Evolutionary conservation across 1,140 invertebrate genomes (phyloP).

Genomic region (Polyergus mexicanus): DNA sequence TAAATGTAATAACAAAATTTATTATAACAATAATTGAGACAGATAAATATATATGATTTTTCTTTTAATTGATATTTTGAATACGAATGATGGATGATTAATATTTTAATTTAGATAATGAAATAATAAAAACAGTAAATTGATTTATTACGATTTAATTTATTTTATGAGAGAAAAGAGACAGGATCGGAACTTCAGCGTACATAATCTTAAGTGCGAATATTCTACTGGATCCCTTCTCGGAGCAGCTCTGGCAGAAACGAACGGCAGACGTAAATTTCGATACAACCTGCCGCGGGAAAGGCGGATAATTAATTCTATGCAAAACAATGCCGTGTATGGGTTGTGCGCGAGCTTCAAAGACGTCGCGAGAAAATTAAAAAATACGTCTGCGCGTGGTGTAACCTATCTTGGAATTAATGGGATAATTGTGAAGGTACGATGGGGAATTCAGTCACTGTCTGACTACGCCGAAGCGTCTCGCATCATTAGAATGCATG

Average conservation of each 20-base stretch:
- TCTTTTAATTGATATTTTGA: neutral
- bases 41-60: neutral
- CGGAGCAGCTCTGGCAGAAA: constrained; percentile 18
- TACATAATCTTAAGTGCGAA: neutral
- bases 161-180: neutral
- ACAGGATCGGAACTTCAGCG: neutral
- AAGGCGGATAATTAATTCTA: constrained; percentile 59
- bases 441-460: constrained; percentile 60
- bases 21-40: neutral
- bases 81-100: neutral
- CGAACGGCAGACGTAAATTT: constrained; percentile 66
- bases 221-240: neutral
- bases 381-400: constrained; percentile 28
- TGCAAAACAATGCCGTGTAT: constrained; percentile 32
- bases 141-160: neutral
- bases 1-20: neutral
- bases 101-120: neutral
- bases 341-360: constrained; percentile 34
- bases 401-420: constrained; percentile 52
- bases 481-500: constrained; percentile 47
- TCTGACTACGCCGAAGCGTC: constrained; percentile 29
- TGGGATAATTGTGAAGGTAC: constrained; percentile 58
- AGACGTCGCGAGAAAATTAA: constrained; percentile 41
- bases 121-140: neutral
- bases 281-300: constrained; percentile 38